phyloP scores from a whole-genome alignment of 2,113 vertebrate genomes.

The Dipodomys spectabilis region DNA sequence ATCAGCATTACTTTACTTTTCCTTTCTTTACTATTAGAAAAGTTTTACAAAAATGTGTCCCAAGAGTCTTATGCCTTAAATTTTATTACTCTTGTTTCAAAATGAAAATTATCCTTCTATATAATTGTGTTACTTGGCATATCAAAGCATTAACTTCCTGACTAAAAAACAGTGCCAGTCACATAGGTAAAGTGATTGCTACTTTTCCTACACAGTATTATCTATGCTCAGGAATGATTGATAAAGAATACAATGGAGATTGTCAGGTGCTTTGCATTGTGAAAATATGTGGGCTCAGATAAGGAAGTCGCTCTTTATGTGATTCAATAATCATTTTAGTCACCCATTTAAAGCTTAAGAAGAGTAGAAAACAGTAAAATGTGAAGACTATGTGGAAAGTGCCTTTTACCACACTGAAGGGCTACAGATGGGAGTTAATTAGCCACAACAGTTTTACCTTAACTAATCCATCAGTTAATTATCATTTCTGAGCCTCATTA shows the following conservation, averaged over 20 bases:
- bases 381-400: conserved; percentile 9
- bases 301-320: not conserved
- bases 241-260: not conserved
- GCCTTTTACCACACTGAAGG: not conserved
- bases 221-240: not conserved
- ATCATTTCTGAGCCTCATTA: conserved; percentile 45
- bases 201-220: not conserved
- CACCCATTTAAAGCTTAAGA: conserved; percentile 13
- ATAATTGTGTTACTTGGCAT: not conserved
- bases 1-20: not conserved
- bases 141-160: not conserved
- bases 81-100: not conserved
- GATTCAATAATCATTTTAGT: conserved; percentile 17
- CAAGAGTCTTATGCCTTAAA: not conserved
- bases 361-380: conserved; percentile 26
- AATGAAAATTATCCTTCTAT: conserved; percentile 16
- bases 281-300: not conserved
- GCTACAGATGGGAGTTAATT: conserved; percentile 26
- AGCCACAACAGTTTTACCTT: not conserved
- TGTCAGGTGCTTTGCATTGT: not conserved
- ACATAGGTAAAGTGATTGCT: not conserved
- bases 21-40: not conserved
- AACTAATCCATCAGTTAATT: not conserved
- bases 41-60: not conserved
- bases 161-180: not conserved